These are phyloP conservation scores for Crotalus helleri DNA, from an alignment of 2,113 vertebrate genomes.

Conservation along the genomic window DNA sequence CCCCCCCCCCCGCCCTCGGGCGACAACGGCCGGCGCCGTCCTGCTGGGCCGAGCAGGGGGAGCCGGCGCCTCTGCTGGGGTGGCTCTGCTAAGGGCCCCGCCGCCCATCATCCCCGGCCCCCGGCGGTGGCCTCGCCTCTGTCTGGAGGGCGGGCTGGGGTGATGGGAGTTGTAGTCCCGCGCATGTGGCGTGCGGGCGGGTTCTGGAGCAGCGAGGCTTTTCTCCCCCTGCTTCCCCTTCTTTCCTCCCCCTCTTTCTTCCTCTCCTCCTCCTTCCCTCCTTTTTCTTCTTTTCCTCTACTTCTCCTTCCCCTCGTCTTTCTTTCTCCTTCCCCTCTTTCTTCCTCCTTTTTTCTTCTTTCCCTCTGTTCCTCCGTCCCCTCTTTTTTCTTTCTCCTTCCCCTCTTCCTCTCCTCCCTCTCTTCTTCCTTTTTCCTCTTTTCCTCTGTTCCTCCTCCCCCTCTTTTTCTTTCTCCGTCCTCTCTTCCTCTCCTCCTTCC, in stretches of 20 bases:
- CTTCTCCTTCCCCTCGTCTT: not conserved
- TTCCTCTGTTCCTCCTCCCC: too few species aligned
- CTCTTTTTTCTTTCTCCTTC: not conserved
- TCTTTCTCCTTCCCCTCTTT: not conserved
- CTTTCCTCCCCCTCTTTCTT: too few species aligned
- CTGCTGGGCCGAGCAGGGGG: not conserved
- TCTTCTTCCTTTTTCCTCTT: not conserved
- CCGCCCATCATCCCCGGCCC: not conserved
- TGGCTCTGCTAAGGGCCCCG: not conserved
- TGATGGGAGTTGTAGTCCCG: not conserved
- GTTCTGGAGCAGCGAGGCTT: not conserved
- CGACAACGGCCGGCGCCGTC: not conserved
- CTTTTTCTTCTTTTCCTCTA: too few species aligned
- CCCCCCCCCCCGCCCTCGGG: too few species aligned
- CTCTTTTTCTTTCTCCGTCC: too few species aligned
- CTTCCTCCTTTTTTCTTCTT: too few species aligned
- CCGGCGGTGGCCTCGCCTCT: not conserved
- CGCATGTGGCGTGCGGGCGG: not conserved
- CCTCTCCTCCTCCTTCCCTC: too few species aligned
- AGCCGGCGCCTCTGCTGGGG: not conserved
- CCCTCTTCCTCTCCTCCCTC: not conserved
- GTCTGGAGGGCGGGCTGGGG: not conserved
- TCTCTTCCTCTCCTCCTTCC: too few species aligned
- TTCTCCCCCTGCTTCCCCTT: not conserved
- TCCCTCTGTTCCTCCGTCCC: not conserved